Evolutionary conservation across 2,888 invertebrate genomes (phyloP).

Genomic region (Pharmacophagus antenor): DNA sequence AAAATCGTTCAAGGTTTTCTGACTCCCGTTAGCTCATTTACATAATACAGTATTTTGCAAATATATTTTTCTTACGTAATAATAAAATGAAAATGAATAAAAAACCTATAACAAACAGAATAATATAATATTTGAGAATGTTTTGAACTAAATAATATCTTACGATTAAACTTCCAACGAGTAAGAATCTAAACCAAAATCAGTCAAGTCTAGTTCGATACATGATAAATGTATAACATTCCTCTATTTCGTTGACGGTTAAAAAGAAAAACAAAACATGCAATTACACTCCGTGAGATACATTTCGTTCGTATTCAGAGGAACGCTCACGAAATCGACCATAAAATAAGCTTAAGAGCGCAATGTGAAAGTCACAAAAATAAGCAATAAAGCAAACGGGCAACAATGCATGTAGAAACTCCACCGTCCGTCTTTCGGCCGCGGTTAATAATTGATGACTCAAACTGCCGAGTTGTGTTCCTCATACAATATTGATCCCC

Average conservation of each 20-base stretch:
- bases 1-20: no score
- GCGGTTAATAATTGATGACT: slow-evolving; percentile 75
- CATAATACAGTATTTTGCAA: no score
- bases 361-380: slow-evolving; percentile 67
- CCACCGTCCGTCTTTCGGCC: slow-evolving; percentile 64
- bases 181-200: no score
- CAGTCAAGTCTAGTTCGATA: no score
- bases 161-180: no score
- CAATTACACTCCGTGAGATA: slow-evolving; percentile 19
- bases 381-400: slow-evolving; percentile 67
- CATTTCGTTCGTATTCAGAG: slow-evolving; percentile 28
- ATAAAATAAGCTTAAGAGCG: slow-evolving; percentile 63
- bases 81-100: no score
- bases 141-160: no score
- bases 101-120: no score
- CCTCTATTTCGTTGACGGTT: not conserved
- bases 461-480: slow-evolving; percentile 80
- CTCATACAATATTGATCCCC: slow-evolving; percentile 77
- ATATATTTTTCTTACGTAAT: no score
- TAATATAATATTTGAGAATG: no score
- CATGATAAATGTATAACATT: no score
- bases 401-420: slow-evolving; percentile 74
- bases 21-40: no score
- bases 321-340: slow-evolving; percentile 37
- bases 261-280: slow-evolving; percentile 5